Conservation (phyloP, 2,888 invertebrate genomes). For the Ophraella communa region DNA sequence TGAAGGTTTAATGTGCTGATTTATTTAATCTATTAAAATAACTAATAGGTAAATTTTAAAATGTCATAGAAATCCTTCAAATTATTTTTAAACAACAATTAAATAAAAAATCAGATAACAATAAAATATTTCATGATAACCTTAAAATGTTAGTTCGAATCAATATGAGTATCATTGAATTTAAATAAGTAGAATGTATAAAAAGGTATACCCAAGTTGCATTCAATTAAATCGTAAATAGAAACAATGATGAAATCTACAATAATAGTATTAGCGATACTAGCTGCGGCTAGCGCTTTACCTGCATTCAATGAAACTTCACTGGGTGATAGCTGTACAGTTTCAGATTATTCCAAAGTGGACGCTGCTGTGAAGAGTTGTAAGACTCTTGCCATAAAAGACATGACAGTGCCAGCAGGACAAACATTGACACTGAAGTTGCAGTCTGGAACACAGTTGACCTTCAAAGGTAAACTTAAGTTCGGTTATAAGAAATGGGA, state of each 20-base stretch:
- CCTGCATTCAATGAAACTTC: slow-evolving; percentile 1
- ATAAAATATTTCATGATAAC: background rate
- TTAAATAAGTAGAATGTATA: background rate
- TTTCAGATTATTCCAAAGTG: slow-evolving; percentile 14
- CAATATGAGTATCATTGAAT: background rate
- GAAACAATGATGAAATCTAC: background rate
- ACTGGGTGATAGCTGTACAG: slow-evolving; percentile 11
- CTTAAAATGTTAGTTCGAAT: background rate
- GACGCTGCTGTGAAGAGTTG: slow-evolving; percentile 12
- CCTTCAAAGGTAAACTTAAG: slow-evolving; percentile 19
- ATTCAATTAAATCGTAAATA: background rate
- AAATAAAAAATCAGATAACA: background rate
- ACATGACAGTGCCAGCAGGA: slow-evolving; percentile 19
- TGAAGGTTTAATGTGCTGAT: too few relatives aligned
- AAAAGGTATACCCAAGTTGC: background rate
- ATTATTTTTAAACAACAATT: too few relatives aligned
- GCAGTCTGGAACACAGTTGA: slow-evolving; percentile 16
- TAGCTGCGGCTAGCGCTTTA: background rate
- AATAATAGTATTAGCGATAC: background rate
- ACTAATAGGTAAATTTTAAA: too few relatives aligned
- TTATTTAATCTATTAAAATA: too few relatives aligned
- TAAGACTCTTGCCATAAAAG: slow-evolving; percentile 11
- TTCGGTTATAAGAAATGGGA: slow-evolving; percentile 15
- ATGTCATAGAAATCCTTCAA: too few relatives aligned
- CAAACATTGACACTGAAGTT: slow-evolving; percentile 11